Conservation (phyloP, 2,797 vertebrate genomes). For the Pipistrellus pipistrellus region DNA sequence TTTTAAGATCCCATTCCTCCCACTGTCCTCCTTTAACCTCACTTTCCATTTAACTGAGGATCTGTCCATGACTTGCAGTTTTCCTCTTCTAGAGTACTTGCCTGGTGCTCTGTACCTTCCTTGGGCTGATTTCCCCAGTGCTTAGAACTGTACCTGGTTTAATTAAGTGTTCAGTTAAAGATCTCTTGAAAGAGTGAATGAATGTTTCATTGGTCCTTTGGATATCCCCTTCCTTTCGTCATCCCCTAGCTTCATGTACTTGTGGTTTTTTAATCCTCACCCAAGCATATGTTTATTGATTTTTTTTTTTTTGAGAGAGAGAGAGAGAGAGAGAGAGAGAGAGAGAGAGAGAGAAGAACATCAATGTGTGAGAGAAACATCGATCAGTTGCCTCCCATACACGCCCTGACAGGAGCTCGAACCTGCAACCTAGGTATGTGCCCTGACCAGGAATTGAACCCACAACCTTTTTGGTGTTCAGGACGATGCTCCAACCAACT, state of each 20-base stretch:
- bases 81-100: background rate
- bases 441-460: background rate
- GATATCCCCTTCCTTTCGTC: background rate
- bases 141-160: background rate
- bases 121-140: background rate
- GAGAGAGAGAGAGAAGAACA: background rate
- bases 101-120: background rate
- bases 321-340: background rate
- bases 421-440: background rate
- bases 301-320: background rate
- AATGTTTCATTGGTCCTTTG: background rate
- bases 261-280: background rate
- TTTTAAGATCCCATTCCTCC: constrained; percentile 37
- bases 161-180: background rate
- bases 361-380: background rate
- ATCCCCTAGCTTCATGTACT: background rate
- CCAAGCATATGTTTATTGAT: background rate
- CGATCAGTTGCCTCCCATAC: background rate
- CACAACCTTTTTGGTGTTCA: background rate
- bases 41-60: background rate
- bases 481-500: background rate
- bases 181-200: background rate
- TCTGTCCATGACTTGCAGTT: background rate
- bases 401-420: background rate
- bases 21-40: background rate